A percentile compares a stretch with the other conserved stretches of the same genome.
Evolutionary conservation across 2,888 invertebrate genomes (phyloP).

Genomic region (Acronicta leporina): DNA sequence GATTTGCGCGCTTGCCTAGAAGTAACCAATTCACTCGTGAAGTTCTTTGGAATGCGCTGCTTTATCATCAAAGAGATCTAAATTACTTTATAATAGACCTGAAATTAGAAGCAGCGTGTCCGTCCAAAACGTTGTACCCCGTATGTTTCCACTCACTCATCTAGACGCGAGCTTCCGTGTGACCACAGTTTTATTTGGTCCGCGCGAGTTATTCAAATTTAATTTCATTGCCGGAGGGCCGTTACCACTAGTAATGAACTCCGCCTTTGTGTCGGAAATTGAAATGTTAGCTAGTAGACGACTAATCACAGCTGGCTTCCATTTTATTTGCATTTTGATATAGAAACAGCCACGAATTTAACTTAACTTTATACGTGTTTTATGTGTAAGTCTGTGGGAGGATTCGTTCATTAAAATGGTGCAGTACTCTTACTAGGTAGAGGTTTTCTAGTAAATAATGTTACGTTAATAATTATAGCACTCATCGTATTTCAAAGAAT

Average conservation of each 20-base stretch:
- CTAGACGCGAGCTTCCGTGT: conserved; percentile 3
- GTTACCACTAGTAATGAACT: conserved; percentile 38
- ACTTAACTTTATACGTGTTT: background rate
- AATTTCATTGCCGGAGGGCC: conserved; percentile 23
- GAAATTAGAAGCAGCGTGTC: no score
- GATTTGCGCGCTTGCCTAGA: no score
- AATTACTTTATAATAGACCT: no score
- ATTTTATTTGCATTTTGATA: conserved; percentile 8
- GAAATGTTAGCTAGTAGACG: conserved; percentile 38
- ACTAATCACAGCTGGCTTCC: conserved; percentile 15
- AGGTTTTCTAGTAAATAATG: no score
- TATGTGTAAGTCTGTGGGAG: background rate
- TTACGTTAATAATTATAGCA: no score
- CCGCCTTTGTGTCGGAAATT: conserved; percentile 37
- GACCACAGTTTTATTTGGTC: conserved; percentile 27
- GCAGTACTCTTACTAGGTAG: no score
- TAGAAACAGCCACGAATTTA: conserved; percentile 2
- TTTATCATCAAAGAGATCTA: no score
- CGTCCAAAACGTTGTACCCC: background rate
- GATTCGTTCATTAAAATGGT: background rate
- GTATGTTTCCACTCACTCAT: conserved; percentile 13
- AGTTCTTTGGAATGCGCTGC: no score
- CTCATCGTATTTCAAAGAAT: no score
- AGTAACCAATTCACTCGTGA: no score
- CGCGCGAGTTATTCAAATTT: conserved; percentile 42